Evolutionary conservation across 92 coral and sea anemone species (phyloP).

Genomic region (Meandrina meandrites): DNA sequence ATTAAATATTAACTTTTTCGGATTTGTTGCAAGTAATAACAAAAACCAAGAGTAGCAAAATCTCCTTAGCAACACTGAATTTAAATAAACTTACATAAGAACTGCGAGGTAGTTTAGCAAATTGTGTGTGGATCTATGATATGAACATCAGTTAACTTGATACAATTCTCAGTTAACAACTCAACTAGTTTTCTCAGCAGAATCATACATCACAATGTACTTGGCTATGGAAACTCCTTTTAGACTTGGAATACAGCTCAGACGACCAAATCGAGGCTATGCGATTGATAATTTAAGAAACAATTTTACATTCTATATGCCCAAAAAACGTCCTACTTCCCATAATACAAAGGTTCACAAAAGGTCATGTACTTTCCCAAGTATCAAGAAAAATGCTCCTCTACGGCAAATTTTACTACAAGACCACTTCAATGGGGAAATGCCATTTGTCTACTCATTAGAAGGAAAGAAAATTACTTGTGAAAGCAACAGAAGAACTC

Average conservation of each 20-base stretch:
- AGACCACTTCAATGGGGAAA: slow-evolving; percentile 27
- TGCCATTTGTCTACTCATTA: slow-evolving; percentile 27
- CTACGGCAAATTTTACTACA: slow-evolving; percentile 17
- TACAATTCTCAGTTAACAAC: background rate
- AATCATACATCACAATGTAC: slow-evolving; percentile 1
- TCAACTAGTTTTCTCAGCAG: background rate
- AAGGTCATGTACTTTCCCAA: slow-evolving; percentile 31
- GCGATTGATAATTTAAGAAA: slow-evolving; percentile 31
- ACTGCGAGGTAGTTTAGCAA: background rate
- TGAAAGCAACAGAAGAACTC: background rate
- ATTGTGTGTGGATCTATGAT: background rate
- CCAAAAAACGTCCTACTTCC: background rate
- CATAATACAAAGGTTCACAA: slow-evolving; percentile 7
- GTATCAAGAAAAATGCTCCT: slow-evolving; percentile 17
- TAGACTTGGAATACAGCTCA: slow-evolving; percentile 24
- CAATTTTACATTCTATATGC: slow-evolving; percentile 29
- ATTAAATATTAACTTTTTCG: slow-evolving; percentile 30
- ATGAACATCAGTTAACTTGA: background rate
- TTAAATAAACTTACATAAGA: background rate
- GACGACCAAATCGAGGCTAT: slow-evolving; percentile 37
- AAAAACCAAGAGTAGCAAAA: background rate
- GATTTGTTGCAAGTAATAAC: background rate
- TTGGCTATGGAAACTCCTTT: slow-evolving; percentile 42
- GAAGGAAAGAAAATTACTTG: slow-evolving; percentile 31
- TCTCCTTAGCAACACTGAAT: slow-evolving; percentile 30